Evolutionary conservation across 2,113 vertebrate genomes (phyloP).

Genomic region (Ellobius talpinus): DNA sequence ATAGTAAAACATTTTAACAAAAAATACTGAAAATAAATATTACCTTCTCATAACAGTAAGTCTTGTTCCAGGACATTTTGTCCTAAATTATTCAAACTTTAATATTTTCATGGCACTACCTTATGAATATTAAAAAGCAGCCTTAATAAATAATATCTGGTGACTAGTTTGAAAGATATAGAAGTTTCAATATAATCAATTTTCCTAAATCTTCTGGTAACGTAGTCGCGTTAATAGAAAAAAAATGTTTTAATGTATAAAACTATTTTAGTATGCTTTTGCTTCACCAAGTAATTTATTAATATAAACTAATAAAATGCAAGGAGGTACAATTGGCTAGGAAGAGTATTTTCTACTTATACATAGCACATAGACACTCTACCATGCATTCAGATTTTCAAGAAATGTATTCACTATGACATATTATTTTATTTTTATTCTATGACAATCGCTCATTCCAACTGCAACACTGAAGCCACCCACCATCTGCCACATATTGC

Average conservation of each 20-base stretch:
- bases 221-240: background rate
- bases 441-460: background rate
- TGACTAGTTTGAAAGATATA: background rate
- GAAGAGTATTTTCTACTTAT: background rate
- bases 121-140: slow-evolving; percentile 66
- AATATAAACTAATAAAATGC: background rate
- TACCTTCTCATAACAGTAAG: background rate
- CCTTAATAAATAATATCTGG: slow-evolving; percentile 19
- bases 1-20: slow-evolving; percentile 47
- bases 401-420: background rate
- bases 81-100: slow-evolving; percentile 44
- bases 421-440: background rate
- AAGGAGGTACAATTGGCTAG: background rate
- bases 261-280: background rate
- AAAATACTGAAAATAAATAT: slow-evolving; percentile 41
- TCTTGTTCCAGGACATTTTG: slow-evolving; percentile 11
- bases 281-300: background rate
- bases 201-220: background rate
- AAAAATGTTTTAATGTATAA: background rate
- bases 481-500: background rate
- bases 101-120: background rate
- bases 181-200: slow-evolving; percentile 9
- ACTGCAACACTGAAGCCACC: background rate
- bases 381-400: background rate
- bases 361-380: background rate